A percentile compares a stretch with the other conserved stretches of the same genome.
Conservation (phyloP, 2,797 vertebrate genomes). For the Netta rufina region DNA sequence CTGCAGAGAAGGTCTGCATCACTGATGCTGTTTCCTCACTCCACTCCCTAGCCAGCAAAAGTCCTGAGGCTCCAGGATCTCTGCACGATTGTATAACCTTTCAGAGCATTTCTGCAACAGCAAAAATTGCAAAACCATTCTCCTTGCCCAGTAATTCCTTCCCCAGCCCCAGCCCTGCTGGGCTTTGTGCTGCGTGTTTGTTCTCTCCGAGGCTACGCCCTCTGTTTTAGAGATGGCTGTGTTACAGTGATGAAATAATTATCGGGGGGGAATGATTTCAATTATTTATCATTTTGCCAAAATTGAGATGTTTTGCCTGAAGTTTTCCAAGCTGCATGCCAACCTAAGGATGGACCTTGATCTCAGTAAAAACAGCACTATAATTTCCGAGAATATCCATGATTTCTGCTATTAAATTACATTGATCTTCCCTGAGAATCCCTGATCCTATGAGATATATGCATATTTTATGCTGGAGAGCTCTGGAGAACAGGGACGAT, state of each 20-base stretch:
- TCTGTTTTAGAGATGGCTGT: neutral
- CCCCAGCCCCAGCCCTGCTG: conserved; percentile 18
- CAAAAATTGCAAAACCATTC: neutral
- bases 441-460: neutral
- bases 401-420: neutral
- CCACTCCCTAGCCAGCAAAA: neutral
- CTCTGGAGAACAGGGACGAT: neutral
- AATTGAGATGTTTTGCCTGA: neutral
- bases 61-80: neutral
- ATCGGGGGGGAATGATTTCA: conserved; percentile 7
- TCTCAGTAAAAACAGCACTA: neutral
- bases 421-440: neutral
- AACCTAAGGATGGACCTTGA: neutral
- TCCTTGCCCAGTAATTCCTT: neutral
- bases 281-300: neutral
- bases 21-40: neutral
- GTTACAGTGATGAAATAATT: conserved; percentile 43
- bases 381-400: neutral
- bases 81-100: neutral
- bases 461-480: neutral
- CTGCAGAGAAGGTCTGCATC: rapidly evolving
- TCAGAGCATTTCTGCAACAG: neutral
- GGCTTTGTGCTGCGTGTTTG: rapidly evolving
- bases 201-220: conserved; percentile 10
- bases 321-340: neutral